Conservation (phyloP, 2,888 invertebrate genomes). For the Eristalis pertinax region DNA sequence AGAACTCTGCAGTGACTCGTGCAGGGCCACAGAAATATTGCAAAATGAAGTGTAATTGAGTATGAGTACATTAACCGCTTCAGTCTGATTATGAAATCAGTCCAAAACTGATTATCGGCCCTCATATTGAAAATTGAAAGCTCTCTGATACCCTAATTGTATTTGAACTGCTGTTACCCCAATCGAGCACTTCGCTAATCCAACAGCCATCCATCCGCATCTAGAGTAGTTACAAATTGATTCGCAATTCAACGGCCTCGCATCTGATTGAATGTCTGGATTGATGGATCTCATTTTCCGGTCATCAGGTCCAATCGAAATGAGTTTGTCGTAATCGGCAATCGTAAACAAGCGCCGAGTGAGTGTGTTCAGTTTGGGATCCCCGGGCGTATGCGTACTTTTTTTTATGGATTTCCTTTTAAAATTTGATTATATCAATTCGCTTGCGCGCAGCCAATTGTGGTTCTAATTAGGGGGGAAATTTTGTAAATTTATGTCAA, state of each 20-base stretch:
- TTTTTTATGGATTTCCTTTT: background rate
- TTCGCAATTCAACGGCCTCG: background rate
- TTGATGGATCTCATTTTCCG: background rate
- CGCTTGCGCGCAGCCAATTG: constrained; percentile 11
- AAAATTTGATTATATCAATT: background rate
- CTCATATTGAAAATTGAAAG: no score
- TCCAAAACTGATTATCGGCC: no score
- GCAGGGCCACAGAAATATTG: no score
- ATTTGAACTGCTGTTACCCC: background rate
- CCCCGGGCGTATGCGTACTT: constrained; percentile 28
- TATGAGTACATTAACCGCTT: no score
- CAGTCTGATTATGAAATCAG: no score
- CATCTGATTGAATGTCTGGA: background rate
- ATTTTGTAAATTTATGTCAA: constrained; percentile 10
- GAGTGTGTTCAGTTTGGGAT: background rate
- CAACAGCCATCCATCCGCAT: background rate
- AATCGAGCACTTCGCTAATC: background rate
- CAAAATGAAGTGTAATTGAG: no score
- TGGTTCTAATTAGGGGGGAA: constrained; percentile 3
- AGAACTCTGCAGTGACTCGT: no score
- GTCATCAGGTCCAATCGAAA: constrained; percentile 12
- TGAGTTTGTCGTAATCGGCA: background rate
- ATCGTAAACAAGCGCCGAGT: background rate
- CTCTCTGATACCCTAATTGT: no score
- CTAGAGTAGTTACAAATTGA: background rate